Evolutionary conservation across 1,140 invertebrate genomes (phyloP).

Genomic region (Drosophila mayri): DNA sequence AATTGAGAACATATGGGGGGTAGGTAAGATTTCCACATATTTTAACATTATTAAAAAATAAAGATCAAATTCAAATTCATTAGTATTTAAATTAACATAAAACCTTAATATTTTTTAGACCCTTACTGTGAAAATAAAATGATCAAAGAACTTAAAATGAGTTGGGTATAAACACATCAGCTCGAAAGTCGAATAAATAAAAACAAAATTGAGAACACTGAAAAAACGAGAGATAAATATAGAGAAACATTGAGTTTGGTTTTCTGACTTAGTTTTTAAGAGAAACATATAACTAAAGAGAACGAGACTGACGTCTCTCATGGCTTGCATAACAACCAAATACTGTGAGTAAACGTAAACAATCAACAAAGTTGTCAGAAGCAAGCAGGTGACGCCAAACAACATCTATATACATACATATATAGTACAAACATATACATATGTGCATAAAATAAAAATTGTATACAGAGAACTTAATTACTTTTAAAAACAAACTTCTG

Average conservation of each 20-base stretch:
- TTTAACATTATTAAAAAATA: background rate
- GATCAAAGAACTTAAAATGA: no score
- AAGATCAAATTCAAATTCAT: background rate
- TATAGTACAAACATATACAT: background rate
- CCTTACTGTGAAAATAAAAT: background rate
- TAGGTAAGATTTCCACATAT: no score
- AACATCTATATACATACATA: background rate
- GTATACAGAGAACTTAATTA: conserved; percentile 3
- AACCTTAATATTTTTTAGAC: background rate
- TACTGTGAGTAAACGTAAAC: conserved; percentile 58
- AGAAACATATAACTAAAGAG: background rate
- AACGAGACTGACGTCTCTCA: background rate
- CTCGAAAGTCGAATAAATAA: background rate
- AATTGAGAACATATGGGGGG: no score
- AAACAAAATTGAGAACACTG: background rate
- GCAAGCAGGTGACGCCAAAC: conserved; percentile 17
- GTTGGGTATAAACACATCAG: no score
- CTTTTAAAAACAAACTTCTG: conserved; percentile 10
- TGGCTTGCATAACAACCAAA: conserved; percentile 50
- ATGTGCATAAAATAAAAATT: conserved; percentile 7
- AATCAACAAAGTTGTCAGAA: conserved; percentile 46
- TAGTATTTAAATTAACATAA: background rate
- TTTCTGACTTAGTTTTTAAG: background rate
- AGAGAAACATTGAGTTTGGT: background rate
- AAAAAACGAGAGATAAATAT: background rate